A percentile compares a stretch with the other conserved stretches of the same genome.
phyloP scores from a whole-genome alignment of 2,888 invertebrate species.

The Phaonia tiefii region DNA sequence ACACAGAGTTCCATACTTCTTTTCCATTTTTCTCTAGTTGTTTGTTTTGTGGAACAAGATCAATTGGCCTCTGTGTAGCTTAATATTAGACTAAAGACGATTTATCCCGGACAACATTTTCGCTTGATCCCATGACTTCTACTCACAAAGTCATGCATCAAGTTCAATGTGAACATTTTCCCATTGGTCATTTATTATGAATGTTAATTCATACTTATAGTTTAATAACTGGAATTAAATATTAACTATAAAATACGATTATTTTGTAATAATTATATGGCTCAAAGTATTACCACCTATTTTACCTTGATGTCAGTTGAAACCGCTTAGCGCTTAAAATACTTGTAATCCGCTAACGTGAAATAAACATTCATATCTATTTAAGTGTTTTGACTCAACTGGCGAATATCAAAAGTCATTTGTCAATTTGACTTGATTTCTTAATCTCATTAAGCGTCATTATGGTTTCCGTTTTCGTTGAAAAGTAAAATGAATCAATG shows the following conservation, averaged over 20 bases:
- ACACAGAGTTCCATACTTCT: no score
- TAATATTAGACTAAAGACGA: no score
- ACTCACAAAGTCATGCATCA: neutral
- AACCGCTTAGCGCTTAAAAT: neutral
- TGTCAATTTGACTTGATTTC: slow-evolving; percentile 16
- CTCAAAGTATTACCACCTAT: slow-evolving; percentile 19
- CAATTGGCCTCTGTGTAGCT: no score
- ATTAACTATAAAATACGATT: slow-evolving; percentile 40
- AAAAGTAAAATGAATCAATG: no score
- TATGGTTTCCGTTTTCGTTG: slow-evolving; percentile 37
- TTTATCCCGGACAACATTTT: no score
- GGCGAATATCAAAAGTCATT: slow-evolving; percentile 17
- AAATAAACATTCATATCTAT: neutral
- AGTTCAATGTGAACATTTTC: neutral
- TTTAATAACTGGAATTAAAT: no score
- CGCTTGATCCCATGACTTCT: no score
- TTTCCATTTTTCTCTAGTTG: no score
- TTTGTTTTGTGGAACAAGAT: no score
- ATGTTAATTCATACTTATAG: no score
- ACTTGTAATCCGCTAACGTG: slow-evolving; percentile 23
- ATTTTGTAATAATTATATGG: slow-evolving; percentile 49
- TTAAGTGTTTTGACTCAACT: neutral
- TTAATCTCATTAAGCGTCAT: slow-evolving; percentile 42
- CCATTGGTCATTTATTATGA: neutral
- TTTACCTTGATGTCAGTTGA: slow-evolving; percentile 43